Conservation (phyloP, 2,797 vertebrate species). For the Acanthurus tractus region DNA sequence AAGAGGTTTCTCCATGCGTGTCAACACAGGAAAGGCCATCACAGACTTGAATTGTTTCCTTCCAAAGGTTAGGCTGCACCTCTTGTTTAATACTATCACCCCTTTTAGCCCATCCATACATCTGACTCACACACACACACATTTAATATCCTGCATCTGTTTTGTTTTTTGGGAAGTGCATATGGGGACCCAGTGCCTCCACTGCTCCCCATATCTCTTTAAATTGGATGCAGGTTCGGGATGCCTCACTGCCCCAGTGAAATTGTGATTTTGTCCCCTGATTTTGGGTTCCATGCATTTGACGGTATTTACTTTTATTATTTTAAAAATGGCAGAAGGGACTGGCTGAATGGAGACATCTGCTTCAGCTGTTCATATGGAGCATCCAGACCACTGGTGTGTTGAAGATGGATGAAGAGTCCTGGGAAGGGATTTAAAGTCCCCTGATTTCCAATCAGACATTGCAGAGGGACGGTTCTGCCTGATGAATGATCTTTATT, state of each 20-base stretch:
- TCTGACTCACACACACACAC: constrained; percentile 31
- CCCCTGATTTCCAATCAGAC: constrained; percentile 83
- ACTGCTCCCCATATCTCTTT: constrained; percentile 66
- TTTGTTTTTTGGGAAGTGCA: constrained; percentile 74
- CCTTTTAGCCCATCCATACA: constrained; percentile 56
- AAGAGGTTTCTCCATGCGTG: constrained; percentile 83
- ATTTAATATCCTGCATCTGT: constrained; percentile 69
- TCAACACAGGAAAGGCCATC: constrained; percentile 85
- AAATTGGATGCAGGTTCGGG: constrained; percentile 81
- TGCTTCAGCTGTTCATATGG: constrained; percentile 79
- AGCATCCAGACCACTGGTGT: constrained; percentile 78
- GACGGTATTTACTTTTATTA: constrained; percentile 81
- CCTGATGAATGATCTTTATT: constrained; percentile 86
- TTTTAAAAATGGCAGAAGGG: constrained; percentile 75
- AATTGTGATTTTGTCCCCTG: constrained; percentile 81
- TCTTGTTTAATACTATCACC: constrained; percentile 67
- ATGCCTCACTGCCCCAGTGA: constrained; percentile 83
- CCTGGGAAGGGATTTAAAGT: constrained; percentile 74
- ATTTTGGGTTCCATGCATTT: constrained; percentile 79
- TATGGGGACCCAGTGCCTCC: constrained; percentile 51
- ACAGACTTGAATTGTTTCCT: constrained; percentile 79
- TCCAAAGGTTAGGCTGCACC: constrained; percentile 83
- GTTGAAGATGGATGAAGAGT: constrained; percentile 84
- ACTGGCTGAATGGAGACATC: constrained; percentile 67
- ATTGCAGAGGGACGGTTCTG: constrained; percentile 84